phyloP scores from a whole-genome alignment of 2,113 vertebrate genomes.

The Pelecanoides urinatrix region DNA sequence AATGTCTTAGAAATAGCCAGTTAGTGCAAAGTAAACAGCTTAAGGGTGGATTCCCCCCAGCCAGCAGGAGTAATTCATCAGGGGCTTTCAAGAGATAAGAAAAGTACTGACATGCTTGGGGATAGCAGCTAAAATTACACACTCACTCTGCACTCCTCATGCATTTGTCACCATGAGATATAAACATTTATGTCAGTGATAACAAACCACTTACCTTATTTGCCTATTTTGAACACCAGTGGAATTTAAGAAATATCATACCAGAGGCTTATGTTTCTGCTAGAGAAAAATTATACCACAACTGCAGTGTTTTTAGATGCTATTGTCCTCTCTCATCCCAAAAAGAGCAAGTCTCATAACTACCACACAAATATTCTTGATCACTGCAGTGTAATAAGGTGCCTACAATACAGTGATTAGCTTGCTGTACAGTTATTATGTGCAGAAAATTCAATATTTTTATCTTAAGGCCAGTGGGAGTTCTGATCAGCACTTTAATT shows the following conservation, averaged over 20 bases:
- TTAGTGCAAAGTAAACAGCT: slow-evolving; percentile 17
- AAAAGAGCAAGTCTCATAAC: background rate
- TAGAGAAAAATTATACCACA: slow-evolving; percentile 26
- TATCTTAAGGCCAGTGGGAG: slow-evolving; percentile 22
- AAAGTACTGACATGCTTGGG: background rate
- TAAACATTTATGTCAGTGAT: slow-evolving; percentile 66
- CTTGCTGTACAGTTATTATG: background rate
- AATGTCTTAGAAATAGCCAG: background rate
- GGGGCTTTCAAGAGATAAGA: slow-evolving; percentile 47
- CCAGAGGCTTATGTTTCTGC: slow-evolving; percentile 21
- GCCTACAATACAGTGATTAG: background rate
- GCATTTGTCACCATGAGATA: slow-evolving; percentile 50
- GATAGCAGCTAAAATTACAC: slow-evolving; percentile 55
- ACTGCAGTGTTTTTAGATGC: background rate
- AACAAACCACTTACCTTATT: slow-evolving; percentile 59
- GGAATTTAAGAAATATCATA: slow-evolving; percentile 37
- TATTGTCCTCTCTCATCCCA: background rate
- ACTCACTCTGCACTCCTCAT: slow-evolving; percentile 10
- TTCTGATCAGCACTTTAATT: slow-evolving; percentile 46
- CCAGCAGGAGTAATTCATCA: background rate
- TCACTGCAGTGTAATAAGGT: background rate
- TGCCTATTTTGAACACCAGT: slow-evolving; percentile 18
- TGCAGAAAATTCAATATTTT: slow-evolving; percentile 36
- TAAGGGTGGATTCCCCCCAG: background rate
- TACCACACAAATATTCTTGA: background rate